Conservation (phyloP, 2,113 vertebrate genomes). For the Melospiza melodia region DNA sequence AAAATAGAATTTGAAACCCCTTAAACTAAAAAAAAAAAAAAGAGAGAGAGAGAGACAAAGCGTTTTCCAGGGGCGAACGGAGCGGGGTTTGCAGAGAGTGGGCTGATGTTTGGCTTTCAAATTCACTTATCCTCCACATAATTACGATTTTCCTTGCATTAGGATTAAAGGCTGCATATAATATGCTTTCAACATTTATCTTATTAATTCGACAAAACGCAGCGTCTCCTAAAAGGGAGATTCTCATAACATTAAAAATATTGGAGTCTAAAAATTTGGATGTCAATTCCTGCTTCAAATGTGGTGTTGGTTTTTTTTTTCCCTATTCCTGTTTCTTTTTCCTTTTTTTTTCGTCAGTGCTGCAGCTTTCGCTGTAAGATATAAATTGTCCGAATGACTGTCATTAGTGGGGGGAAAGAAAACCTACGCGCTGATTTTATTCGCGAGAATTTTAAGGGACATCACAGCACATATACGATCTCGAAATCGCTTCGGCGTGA, state of each 20-base stretch:
- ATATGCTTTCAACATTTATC: slow-evolving; percentile 63
- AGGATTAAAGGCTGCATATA: slow-evolving; percentile 63
- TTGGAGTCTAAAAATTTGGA: slow-evolving; percentile 7
- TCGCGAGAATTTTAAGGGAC: slow-evolving; percentile 20
- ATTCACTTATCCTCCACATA: slow-evolving; percentile 53
- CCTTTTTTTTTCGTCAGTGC: neutral
- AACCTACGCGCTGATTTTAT: slow-evolving; percentile 23
- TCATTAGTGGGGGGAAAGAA: neutral
- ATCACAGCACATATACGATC: neutral
- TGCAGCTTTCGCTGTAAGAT: neutral
- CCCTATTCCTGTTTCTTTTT: neutral
- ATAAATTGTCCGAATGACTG: slow-evolving; percentile 33
- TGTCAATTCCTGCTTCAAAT: slow-evolving; percentile 11
- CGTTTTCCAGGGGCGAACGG: neutral
- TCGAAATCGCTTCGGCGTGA: slow-evolving; percentile 12
- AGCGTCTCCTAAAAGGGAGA: slow-evolving; percentile 22
- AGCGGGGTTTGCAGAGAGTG: neutral
- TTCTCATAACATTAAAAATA: slow-evolving; percentile 41
- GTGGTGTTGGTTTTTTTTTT: neutral
- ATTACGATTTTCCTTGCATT: slow-evolving; percentile 61
- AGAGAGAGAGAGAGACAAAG: slow-evolving; percentile 42
- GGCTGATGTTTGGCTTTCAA: slow-evolving; percentile 44
- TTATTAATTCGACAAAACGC: slow-evolving; percentile 54
- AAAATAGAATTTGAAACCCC: neutral
- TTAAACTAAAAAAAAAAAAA: neutral